Conservation (phyloP, 2,888 invertebrate genomes). For the Nemotelus nigrinus region DNA sequence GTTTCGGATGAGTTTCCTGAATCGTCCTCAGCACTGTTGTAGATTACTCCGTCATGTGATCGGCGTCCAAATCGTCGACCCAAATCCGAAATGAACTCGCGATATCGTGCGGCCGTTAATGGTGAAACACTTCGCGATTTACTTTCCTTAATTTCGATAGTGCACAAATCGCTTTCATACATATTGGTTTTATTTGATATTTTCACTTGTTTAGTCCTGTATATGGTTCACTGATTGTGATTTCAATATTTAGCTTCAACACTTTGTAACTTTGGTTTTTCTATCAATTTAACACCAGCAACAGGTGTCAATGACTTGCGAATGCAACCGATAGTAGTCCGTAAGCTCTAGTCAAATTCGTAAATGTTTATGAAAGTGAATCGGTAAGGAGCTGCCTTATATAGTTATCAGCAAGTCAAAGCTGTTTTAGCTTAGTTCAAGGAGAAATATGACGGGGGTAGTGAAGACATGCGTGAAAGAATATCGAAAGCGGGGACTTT, state of each 20-base stretch:
- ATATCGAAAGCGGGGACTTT: background rate
- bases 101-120: conserved; percentile 65
- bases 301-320: background rate
- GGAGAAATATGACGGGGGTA: too few species aligned
- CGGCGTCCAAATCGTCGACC: conserved; percentile 69
- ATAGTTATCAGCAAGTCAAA: background rate
- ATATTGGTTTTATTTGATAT: conserved; percentile 13
- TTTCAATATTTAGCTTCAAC: too few species aligned
- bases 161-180: conserved; percentile 39
- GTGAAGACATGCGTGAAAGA: too few species aligned
- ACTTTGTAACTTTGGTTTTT: too few species aligned
- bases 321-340: background rate
- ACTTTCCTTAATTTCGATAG: conserved; percentile 35
- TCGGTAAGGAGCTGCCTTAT: background rate
- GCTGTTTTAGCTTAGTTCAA: too few species aligned
- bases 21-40: conserved; percentile 66
- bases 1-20: conserved; percentile 61
- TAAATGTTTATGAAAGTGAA: conserved; percentile 1
- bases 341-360: background rate
- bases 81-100: conserved; percentile 70
- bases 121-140: conserved; percentile 53
- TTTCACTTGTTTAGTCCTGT: background rate
- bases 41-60: conserved; percentile 61
- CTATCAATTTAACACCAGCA: background rate
- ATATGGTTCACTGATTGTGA: background rate